Conservation (phyloP, 2,797 vertebrate genomes). For the Macropus fuliginosus region DNA sequence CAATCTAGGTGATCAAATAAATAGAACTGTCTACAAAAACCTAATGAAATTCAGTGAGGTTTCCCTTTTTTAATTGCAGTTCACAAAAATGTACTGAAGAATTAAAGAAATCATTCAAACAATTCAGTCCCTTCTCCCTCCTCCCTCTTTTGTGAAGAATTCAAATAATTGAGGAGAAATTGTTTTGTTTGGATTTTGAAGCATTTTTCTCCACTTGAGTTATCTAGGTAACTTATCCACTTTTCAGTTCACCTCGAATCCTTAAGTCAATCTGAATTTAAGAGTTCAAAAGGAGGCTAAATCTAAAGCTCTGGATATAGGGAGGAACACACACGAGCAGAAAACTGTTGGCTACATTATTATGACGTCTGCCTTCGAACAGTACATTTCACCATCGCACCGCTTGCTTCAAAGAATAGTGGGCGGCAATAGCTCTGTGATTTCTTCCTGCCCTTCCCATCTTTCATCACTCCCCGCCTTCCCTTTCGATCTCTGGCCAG, state of each 20-base stretch:
- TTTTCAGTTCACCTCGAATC: background rate
- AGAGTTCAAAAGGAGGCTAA: background rate
- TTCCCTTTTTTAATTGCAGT: background rate
- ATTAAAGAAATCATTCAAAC: background rate
- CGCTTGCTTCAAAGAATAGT: conserved; percentile 1
- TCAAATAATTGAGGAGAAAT: conserved; percentile 3
- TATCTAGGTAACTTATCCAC: background rate
- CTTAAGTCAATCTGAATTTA: conserved; percentile 18
- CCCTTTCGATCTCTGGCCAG: background rate
- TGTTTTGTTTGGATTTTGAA: background rate
- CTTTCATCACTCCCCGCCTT: background rate
- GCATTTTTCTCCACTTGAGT: background rate
- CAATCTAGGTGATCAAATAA: background rate
- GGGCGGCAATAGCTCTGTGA: background rate
- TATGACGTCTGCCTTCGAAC: background rate
- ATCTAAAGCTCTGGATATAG: background rate
- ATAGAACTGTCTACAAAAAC: background rate
- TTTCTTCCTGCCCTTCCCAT: background rate
- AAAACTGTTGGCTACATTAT: background rate
- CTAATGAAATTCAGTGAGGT: background rate
- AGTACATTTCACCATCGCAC: background rate
- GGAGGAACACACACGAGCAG: background rate
- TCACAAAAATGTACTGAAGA: background rate
- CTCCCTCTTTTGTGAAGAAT: background rate
- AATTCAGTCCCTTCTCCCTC: background rate